Evolutionary conservation across 2,888 invertebrate genomes (phyloP).

Genomic region (Helicoverpa assulta): DNA sequence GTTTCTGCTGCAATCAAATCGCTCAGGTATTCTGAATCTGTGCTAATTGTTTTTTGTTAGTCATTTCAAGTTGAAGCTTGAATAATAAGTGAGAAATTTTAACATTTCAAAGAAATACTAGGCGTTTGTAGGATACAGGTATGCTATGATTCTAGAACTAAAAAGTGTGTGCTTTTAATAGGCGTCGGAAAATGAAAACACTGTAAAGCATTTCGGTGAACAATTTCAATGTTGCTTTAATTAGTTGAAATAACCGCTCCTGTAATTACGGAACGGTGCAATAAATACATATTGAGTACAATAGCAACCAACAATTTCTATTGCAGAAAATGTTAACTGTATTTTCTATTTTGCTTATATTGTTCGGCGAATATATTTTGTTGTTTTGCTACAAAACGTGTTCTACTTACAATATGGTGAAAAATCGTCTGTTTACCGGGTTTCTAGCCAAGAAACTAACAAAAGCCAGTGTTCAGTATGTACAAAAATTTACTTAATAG

Average conservation of each 20-base stretch:
- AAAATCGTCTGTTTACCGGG: slow-evolving; percentile 72
- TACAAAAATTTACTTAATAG: slow-evolving; percentile 77
- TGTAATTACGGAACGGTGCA: neutral
- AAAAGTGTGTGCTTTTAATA: slow-evolving; percentile 11
- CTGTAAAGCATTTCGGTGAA: neutral
- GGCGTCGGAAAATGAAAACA: neutral
- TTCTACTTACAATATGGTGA: slow-evolving; percentile 69
- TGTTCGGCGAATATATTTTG: slow-evolving; percentile 45
- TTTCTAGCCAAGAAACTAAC: slow-evolving; percentile 76
- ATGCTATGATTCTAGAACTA: neutral
- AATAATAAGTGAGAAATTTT: too few species aligned
- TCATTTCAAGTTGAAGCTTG: too few species aligned
- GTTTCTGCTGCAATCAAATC: slow-evolving; percentile 33
- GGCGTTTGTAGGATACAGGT: too few species aligned
- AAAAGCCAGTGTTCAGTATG: slow-evolving; percentile 74
- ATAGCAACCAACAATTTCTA: slow-evolving; percentile 7
- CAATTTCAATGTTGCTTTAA: neutral
- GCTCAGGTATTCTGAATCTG: slow-evolving; percentile 10
- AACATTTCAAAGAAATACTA: too few species aligned
- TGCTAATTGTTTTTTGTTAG: neutral
- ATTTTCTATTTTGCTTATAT: slow-evolving; percentile 23
- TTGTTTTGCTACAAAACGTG: slow-evolving; percentile 61
- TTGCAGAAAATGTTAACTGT: slow-evolving; percentile 13
- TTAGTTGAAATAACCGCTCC: neutral
- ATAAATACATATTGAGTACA: slow-evolving; percentile 1